These are phyloP conservation scores for Drosophila multiciliata DNA, from an alignment of 2,888 invertebrate species.

Conservation along the genomic window DNA sequence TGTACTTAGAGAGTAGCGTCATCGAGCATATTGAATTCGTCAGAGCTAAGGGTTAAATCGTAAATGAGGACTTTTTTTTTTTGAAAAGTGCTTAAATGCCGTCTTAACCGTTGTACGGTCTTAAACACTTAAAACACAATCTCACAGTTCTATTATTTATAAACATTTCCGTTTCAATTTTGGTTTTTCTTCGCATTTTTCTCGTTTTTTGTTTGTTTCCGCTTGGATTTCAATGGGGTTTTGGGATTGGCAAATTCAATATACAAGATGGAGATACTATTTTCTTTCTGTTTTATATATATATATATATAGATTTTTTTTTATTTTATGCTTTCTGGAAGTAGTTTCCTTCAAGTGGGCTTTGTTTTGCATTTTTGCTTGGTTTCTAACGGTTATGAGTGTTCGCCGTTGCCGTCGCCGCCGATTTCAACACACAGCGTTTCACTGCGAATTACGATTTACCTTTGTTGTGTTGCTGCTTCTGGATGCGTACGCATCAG, in stretches of 20 bases:
- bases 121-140: slow-evolving; percentile 62
- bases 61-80: slow-evolving; percentile 39
- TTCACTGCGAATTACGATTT: slow-evolving; percentile 50
- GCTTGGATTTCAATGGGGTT: slow-evolving; percentile 29
- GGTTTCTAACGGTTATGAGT: slow-evolving; percentile 33
- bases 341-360: slow-evolving; percentile 50
- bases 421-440: slow-evolving; percentile 16
- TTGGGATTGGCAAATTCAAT: slow-evolving; percentile 77
- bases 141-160: slow-evolving; percentile 59
- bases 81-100: slow-evolving; percentile 43
- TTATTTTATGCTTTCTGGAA: slow-evolving; percentile 53
- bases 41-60: slow-evolving; percentile 67
- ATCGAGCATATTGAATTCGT: slow-evolving; percentile 83
- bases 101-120: slow-evolving; percentile 65
- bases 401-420: slow-evolving; percentile 20
- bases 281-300: slow-evolving; percentile 21
- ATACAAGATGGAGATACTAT: slow-evolving; percentile 80
- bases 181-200: slow-evolving; percentile 38
- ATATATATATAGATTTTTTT: slow-evolving; percentile 16
- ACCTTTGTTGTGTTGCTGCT: slow-evolving; percentile 62
- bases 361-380: slow-evolving; percentile 47
- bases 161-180: slow-evolving; percentile 55
- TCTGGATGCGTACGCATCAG: slow-evolving; percentile 82
- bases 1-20: slow-evolving; percentile 81
- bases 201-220: slow-evolving; percentile 20